phyloP scores from a whole-genome alignment of 2,797 vertebrate genomes.

The Brachymystax lenok region DNA sequence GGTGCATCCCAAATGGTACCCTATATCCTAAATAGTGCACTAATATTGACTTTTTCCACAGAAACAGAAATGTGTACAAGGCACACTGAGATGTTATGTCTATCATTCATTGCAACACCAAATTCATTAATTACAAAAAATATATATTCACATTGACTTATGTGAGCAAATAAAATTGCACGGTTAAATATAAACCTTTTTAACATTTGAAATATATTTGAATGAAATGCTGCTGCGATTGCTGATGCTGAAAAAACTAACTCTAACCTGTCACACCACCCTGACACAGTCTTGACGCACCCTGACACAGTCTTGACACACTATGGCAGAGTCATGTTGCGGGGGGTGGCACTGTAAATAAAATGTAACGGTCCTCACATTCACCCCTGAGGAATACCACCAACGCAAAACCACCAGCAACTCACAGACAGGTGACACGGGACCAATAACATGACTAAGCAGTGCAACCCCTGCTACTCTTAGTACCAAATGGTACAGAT shows the following conservation, averaged over 20 bases:
- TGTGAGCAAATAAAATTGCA: conserved; percentile 53
- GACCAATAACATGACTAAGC: conserved; percentile 56
- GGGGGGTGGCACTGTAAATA: conserved; percentile 17
- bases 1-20: not conserved
- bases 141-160: conserved; percentile 16
- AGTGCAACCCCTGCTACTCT: conserved; percentile 52
- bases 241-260: conserved; percentile 43
- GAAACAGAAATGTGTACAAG: conserved; percentile 59
- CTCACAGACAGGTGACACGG: conserved; percentile 41
- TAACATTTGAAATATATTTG: conserved; percentile 44
- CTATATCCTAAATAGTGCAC: not conserved
- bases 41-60: conserved; percentile 25
- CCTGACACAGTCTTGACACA: not conserved
- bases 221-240: conserved; percentile 41
- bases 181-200: conserved; percentile 60
- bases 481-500: conserved; percentile 54
- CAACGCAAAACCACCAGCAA: conserved; percentile 42
- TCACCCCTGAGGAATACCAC: conserved; percentile 46
- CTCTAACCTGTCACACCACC: conserved; percentile 7
- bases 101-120: conserved; percentile 27
- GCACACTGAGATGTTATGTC: conserved; percentile 52
- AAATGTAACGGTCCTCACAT: conserved; percentile 27
- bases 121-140: conserved; percentile 25
- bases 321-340: not conserved
- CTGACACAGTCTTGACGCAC: not conserved